A percentile compares a stretch with the other conserved stretches of the same genome.
Evolutionary conservation across 2,797 vertebrate species (phyloP).

Genomic region (Ctenopoma kingsleyae): DNA sequence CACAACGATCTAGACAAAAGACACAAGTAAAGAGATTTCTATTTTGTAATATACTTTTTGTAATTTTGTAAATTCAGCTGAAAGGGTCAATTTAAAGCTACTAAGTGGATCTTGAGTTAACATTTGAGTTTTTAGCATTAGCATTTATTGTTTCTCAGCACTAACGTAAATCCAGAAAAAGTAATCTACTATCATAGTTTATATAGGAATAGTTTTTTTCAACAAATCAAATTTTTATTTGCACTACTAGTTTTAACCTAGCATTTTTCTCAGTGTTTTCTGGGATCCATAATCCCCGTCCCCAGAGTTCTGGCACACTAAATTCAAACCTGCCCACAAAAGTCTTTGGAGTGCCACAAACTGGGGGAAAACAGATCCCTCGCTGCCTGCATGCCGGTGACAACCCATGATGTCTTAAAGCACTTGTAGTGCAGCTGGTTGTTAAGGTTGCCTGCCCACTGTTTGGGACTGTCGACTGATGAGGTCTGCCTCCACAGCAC

Average conservation of each 20-base stretch:
- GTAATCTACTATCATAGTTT: not conserved
- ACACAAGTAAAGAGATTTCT: not conserved
- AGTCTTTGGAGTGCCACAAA: slow-evolving; percentile 71
- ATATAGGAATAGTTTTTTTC: slow-evolving; percentile 4
- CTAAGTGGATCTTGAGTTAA: not conserved
- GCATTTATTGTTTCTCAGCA: not conserved
- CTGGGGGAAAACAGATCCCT: slow-evolving; percentile 61
- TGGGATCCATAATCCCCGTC: slow-evolving; percentile 45
- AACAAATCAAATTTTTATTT: slow-evolving; percentile 44
- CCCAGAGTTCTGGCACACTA: slow-evolving; percentile 57
- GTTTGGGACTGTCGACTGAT: slow-evolving; percentile 65
- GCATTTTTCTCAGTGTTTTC: slow-evolving; percentile 50
- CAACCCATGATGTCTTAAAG: slow-evolving; percentile 69
- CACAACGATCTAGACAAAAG: not conserved
- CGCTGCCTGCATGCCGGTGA: slow-evolving; percentile 65
- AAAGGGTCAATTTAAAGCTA: slow-evolving; percentile 1
- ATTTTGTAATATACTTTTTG: not conserved
- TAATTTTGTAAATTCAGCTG: not conserved
- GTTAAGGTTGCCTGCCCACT: slow-evolving; percentile 65
- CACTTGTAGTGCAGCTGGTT: slow-evolving; percentile 64
- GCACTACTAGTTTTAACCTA: slow-evolving; percentile 19
- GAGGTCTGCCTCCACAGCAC: slow-evolving; percentile 70
- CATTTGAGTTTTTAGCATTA: too few species aligned
- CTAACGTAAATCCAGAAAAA: not conserved
- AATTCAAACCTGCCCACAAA: slow-evolving; percentile 66